Evolutionary conservation across 2,797 vertebrate genomes (phyloP).

Genomic region (Glossophaga mutica): DNA sequence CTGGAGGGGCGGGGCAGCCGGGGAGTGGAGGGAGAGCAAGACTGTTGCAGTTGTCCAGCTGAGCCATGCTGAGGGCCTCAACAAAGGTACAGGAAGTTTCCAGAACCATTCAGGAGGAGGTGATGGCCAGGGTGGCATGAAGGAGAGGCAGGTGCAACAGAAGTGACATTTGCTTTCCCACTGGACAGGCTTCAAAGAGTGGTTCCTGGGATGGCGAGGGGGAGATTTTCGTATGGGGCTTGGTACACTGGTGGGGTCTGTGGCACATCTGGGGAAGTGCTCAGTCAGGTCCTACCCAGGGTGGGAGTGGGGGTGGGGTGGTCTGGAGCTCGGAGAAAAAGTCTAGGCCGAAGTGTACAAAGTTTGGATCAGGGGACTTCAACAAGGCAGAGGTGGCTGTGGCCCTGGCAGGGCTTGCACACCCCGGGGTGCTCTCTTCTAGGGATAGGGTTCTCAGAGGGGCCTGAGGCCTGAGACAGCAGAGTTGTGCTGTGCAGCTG

Average conservation of each 20-base stretch:
- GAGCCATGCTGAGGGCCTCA: background rate
- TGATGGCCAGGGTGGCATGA: background rate
- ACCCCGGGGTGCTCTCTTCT: background rate
- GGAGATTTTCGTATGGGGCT: background rate
- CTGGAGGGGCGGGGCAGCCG: background rate
- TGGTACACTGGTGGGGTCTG: background rate
- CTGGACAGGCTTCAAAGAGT: background rate
- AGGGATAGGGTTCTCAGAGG: background rate
- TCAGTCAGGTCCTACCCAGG: background rate
- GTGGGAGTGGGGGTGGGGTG: no score
- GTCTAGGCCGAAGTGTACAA: background rate
- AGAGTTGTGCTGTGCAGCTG: background rate
- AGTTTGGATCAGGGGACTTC: background rate
- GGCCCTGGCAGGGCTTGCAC: no score
- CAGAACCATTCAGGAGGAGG: background rate
- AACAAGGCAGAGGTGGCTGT: background rate
- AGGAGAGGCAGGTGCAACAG: rapidly evolving
- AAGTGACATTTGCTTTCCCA: background rate
- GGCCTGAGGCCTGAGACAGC: background rate
- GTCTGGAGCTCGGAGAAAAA: background rate
- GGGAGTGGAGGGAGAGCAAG: background rate
- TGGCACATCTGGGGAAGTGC: background rate
- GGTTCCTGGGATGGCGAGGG: no score
- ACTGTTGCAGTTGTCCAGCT: background rate
- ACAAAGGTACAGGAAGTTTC: background rate